Base-by-base conservation (phyloP, 2,113 vertebrate genomes). In the Xerus inauris region DNA sequence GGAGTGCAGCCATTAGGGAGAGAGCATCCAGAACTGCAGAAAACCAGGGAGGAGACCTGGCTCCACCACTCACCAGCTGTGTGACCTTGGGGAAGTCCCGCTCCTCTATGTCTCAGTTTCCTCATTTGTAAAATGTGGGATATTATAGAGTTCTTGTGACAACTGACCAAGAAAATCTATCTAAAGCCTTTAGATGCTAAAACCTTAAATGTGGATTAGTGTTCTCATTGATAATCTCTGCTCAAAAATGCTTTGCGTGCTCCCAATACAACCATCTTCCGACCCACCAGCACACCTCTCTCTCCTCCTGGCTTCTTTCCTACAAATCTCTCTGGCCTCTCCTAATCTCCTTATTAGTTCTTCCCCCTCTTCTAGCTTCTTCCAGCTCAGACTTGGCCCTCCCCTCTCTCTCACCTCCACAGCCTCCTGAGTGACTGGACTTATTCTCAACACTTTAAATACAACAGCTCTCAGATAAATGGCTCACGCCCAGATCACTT, bases 301-400 rank as follows among this genome's bases (percentile, higher is more conserved):
- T 87, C 4, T 64, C 82, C 57, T 64, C 64, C 92, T 62, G 32
- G 64, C 64, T 87, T 57, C 77, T 64, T 84, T 91, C 47, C 30
- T 45, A 35, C 40, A 42, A 26, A 11, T 45, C 19, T 71, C 38
- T 47, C 45, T 28, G 35, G 12, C 32, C n/a, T 95, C 64, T 57
- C 45, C 65, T 79, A n/a, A 42, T 42, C 30, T 72, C 22, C 47
- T 76, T 40, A 20, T 77, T 64, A 76, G 16, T 16, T 10, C 22
- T 9, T 73, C 22, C 16, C 11, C 38, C 28, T 59, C 26, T 20
- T 26, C 54, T 0, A 3, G 24, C 13, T 19, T 73, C 38, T 79
- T 19, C 1, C 0, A 9, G 14, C 38, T 65, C 67, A 19, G 19
- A 42, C 24, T 22, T 45, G 38, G 51, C 11, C n/a, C 73, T 91